Evolutionary conservation across 2,113 vertebrate species (phyloP).

Genomic region (Lagopus muta): DNA sequence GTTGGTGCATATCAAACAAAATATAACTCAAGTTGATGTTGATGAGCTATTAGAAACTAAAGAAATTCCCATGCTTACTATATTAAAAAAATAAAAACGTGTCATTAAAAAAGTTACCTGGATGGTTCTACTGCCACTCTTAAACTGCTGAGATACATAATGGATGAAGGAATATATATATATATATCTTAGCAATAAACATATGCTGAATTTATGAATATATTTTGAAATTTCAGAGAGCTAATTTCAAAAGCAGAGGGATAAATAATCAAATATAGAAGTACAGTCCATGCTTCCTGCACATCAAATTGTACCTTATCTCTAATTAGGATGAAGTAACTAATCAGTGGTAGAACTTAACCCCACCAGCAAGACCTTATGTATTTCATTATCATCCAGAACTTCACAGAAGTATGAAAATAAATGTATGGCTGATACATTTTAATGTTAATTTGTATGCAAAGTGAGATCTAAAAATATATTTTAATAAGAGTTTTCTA

Average conservation of each 20-base stretch:
- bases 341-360: neutral
- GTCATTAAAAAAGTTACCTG: neutral
- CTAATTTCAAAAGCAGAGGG: neutral
- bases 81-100: neutral
- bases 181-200: neutral
- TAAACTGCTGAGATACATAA: neutral
- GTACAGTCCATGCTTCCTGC: neutral
- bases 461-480: neutral
- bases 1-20: neutral
- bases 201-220: neutral
- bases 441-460: neutral
- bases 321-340: neutral
- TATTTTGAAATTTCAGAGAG: neutral
- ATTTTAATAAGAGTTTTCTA: neutral
- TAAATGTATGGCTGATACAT: neutral
- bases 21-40: neutral
- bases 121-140: neutral
- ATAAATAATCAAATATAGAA: neutral
- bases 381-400: neutral
- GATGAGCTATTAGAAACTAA: neutral
- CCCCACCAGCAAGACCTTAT: neutral
- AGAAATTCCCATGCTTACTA: neutral
- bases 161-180: neutral
- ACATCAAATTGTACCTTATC: neutral
- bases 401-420: neutral